Base-by-base conservation (phyloP, 64 coral and sea anemone genomes). In the Stichodactyla helianthus region DNA sequence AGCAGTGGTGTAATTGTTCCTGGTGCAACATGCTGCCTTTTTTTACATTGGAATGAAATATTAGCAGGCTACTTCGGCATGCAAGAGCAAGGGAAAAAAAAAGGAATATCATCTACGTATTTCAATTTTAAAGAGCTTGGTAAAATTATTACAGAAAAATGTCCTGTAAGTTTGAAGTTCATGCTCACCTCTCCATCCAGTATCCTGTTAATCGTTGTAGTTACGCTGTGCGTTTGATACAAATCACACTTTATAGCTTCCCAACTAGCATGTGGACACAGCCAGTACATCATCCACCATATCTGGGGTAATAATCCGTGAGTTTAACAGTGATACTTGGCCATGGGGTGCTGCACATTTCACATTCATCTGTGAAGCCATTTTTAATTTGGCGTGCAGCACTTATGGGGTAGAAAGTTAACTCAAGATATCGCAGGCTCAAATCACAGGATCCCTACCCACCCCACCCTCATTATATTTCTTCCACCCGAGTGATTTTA, bases 241-340 rank as follows among this genome's bases (percentile, higher is more conserved):
- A 90, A 65, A 90, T 90, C 89, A 15, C 26, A 55, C 7, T 74
- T 76, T 77, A 90, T 55, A 16, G 68, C 89, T 59, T 85, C 84
- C n/a, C 28, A 83, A 90, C 84, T 59, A 79, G 77, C 83, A 79
- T 90, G 22, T 27, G 89, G 83, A 25, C 70, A 90, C 57, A 50
- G 89, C 68, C 70, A 90, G 23, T 11, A 90, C 89, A 59, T 85
- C 74, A 6, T 64, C 68, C 55, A 90, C 78, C 89, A 85, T 85
- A n/a, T 52, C 60, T 63, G 71, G 68, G 22, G 89, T 70, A 5
- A 90, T 44, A 82, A 17, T 81, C 35, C 35, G 53, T 54, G 78
- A n/a, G 0, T 81, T 81, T 81, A 5, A 50, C 16, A 18, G 78
- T 0, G 26, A 81, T n/a, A 52, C 50, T 54, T 52, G 78, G 78